Conservation (phyloP, 1,140 invertebrate species). For the Hylaeus anthracinus region DNA sequence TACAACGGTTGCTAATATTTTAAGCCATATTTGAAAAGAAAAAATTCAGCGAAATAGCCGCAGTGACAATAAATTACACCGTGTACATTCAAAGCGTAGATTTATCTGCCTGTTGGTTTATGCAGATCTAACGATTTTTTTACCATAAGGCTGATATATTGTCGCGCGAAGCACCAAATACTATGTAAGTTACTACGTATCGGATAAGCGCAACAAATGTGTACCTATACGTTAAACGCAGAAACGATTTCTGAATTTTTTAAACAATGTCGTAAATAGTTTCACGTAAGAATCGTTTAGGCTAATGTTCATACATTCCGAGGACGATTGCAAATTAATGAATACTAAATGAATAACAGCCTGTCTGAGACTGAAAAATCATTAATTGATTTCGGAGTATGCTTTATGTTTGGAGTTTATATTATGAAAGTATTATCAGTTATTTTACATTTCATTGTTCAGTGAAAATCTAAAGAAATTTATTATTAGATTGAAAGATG, state of each 20-base stretch:
- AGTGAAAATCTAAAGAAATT: no score
- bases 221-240: neutral
- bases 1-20: neutral
- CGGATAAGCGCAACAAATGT: conserved; percentile 13
- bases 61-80: conserved; percentile 17
- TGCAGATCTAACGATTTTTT: conserved; percentile 25
- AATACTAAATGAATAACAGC: no score
- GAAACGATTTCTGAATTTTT: neutral
- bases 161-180: neutral
- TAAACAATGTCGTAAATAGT: neutral
- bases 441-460: no score
- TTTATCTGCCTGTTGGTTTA: neutral
- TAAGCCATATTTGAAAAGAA: neutral
- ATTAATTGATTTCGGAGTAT: no score
- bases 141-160: conserved; percentile 25
- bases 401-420: no score
- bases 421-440: no score
- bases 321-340: no score
- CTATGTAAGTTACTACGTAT: conserved; percentile 5
- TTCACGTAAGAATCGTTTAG: no score
- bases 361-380: no score
- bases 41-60: neutral
- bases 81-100: neutral
- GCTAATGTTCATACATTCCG: no score
- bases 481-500: no score